These are phyloP conservation scores for Exaiptasia diaphana DNA, from an alignment of 64 coral and sea anemone genomes.

Conservation along the genomic window DNA sequence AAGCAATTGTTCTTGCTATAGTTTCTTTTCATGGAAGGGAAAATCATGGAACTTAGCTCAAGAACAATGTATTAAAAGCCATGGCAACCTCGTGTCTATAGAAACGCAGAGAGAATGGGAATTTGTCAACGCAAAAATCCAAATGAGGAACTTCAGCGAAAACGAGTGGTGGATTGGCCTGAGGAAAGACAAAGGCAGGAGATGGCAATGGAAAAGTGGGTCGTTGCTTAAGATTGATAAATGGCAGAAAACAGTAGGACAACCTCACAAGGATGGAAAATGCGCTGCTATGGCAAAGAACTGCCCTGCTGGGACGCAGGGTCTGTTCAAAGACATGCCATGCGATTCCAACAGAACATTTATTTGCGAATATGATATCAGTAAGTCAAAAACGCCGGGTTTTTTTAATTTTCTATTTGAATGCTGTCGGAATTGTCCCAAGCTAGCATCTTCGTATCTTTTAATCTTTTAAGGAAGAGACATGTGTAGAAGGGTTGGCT, in stretches of 20 bases:
- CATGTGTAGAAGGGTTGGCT: too few relatives aligned
- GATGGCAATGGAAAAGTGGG: slow-evolving; percentile 36
- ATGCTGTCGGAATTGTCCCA: too few relatives aligned
- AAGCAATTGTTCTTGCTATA: neutral
- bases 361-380: slow-evolving; percentile 47
- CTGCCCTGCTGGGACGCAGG: neutral
- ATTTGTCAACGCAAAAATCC: neutral
- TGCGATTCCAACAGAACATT: neutral
- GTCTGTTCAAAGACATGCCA: slow-evolving; percentile 24
- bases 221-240: too few relatives aligned
- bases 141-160: neutral
- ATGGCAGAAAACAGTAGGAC: slow-evolving; percentile 9
- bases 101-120: neutral
- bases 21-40: neutral
- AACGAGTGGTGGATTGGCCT: neutral
- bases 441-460: too few relatives aligned
- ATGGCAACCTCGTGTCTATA: neutral
- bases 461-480: too few relatives aligned
- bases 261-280: neutral
- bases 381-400: too few relatives aligned
- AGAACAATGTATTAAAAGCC: neutral
- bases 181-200: neutral
- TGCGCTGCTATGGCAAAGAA: slow-evolving; percentile 31
- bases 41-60: neutral
- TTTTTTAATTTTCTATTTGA: too few relatives aligned